phyloP scores from a whole-genome alignment of 1,140 invertebrate genomes.

The Aphelenchoides fujianensis region DNA sequence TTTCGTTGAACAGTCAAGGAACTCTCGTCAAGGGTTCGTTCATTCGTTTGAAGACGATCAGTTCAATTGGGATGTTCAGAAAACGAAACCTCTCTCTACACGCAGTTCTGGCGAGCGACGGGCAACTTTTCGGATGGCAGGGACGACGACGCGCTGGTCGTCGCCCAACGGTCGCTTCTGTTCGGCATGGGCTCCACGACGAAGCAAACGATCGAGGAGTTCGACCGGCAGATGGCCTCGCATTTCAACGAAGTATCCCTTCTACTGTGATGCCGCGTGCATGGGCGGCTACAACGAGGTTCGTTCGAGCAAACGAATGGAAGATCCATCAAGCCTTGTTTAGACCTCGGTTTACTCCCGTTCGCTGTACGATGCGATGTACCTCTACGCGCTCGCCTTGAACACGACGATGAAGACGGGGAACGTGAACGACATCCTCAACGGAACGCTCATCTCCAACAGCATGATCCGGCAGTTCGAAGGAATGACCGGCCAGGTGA shows the following conservation, averaged over 20 bases:
- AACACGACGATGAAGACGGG: constrained; percentile 29
- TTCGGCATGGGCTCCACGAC: constrained; percentile 31
- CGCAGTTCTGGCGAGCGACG: neutral
- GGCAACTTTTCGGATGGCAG: constrained; percentile 27
- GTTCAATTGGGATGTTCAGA: neutral
- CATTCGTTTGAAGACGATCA: neutral
- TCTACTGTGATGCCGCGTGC: constrained; percentile 34
- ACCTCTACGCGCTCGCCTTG: constrained; percentile 27
- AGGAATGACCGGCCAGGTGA: constrained; percentile 37
- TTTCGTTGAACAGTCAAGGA: constrained; percentile 38
- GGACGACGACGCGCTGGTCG: constrained; percentile 30
- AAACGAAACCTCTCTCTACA: neutral
- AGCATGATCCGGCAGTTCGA: constrained; percentile 14
- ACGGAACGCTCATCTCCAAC: constrained; percentile 18
- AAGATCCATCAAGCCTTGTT: constrained; percentile 8
- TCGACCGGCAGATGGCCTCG: constrained; percentile 25
- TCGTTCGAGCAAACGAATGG: neutral
- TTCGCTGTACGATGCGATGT: constrained; percentile 32
- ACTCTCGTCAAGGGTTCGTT: constrained; percentile 35
- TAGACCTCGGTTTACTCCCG: constrained; percentile 40
- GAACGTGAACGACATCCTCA: neutral
- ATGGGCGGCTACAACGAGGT: constrained; percentile 29
- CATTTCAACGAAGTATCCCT: constrained; percentile 34
- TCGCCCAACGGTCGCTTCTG: constrained; percentile 30
- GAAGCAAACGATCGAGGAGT: constrained; percentile 25